These are phyloP conservation scores for Trichonephila clavipes DNA, from an alignment of 1,140 invertebrate species.

Conservation along the genomic window DNA sequence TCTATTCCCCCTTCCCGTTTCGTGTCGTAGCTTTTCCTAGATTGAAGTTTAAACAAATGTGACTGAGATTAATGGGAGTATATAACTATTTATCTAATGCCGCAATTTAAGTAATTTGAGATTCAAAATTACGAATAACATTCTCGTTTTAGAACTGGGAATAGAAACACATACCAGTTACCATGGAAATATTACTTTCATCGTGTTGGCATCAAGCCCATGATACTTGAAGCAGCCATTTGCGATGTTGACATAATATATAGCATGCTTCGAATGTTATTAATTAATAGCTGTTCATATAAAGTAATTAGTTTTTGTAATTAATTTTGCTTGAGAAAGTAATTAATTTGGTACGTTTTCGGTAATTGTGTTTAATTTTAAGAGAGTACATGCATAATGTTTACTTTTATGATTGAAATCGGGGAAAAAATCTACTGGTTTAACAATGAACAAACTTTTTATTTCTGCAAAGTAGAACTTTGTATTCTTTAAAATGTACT, in stretches of 20 bases:
- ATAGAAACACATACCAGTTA: slow-evolving; percentile 68
- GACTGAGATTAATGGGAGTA: slow-evolving; percentile 61
- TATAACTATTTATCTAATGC: slow-evolving; percentile 71
- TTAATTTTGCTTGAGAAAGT: neutral
- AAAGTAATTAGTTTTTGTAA: neutral
- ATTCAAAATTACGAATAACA: slow-evolving; percentile 2
- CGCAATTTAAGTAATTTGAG: slow-evolving; percentile 72
- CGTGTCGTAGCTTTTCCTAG: slow-evolving; percentile 37
- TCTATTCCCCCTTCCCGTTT: neutral
- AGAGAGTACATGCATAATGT: too few relatives aligned
- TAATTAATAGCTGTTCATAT: neutral
- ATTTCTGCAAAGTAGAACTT: too few relatives aligned
- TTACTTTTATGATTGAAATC: too few relatives aligned
- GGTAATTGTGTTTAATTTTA: neutral
- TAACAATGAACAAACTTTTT: too few relatives aligned
- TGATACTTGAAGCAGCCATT: neutral
- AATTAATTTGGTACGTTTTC: neutral
- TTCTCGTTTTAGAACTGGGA: slow-evolving; percentile 8
- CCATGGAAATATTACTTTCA: slow-evolving; percentile 57
- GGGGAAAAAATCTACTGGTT: too few relatives aligned
- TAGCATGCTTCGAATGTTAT: neutral
- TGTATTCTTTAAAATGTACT: too few relatives aligned
- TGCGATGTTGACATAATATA: neutral
- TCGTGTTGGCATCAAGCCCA: slow-evolving; percentile 61
- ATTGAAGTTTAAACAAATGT: slow-evolving; percentile 70